Evolutionary conservation across 2,797 vertebrate genomes (phyloP).

Genomic region (Oreortyx pictus): DNA sequence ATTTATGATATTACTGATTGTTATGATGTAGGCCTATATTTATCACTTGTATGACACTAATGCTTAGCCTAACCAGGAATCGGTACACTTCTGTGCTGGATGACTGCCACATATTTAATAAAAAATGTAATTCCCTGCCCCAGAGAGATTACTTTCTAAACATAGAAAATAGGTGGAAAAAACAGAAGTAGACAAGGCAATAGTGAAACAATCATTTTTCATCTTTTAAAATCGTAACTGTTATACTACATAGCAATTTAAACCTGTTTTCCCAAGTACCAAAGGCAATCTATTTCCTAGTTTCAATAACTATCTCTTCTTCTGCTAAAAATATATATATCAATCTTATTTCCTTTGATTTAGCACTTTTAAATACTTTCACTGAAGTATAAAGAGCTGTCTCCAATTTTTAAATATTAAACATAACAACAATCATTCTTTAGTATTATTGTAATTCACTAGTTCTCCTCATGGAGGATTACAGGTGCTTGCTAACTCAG

Average conservation of each 20-base stretch:
- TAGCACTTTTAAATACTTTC: slow-evolving; percentile 53
- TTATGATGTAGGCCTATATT: slow-evolving; percentile 3
- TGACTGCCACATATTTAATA: slow-evolving; percentile 41
- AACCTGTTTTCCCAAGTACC: slow-evolving; percentile 38
- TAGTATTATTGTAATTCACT: slow-evolving; percentile 54
- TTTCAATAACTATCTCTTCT: slow-evolving; percentile 40
- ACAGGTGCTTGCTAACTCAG: slow-evolving; percentile 47
- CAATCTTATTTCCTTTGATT: slow-evolving; percentile 39
- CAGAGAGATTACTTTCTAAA: slow-evolving; percentile 44
- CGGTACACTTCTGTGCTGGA: neutral
- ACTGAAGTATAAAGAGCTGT: slow-evolving; percentile 26
- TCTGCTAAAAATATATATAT: slow-evolving; percentile 8
- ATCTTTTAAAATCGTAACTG: slow-evolving; percentile 45
- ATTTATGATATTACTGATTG: neutral
- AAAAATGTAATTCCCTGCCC: slow-evolving; percentile 31
- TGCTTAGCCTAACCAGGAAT: neutral
- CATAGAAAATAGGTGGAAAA: slow-evolving; percentile 30
- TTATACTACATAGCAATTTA: slow-evolving; percentile 45
- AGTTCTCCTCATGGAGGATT: slow-evolving; percentile 16
- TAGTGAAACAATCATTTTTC: slow-evolving; percentile 61
- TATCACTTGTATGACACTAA: neutral
- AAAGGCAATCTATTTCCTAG: slow-evolving; percentile 34
- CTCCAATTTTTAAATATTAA: slow-evolving; percentile 56
- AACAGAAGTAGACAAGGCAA: slow-evolving; percentile 1
- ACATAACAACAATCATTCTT: slow-evolving; percentile 49